Evolutionary conservation across 1,140 invertebrate species (phyloP), one percentile per base, ranked within the genome.

Genomic region (Chionoecetes opilio): DNA sequence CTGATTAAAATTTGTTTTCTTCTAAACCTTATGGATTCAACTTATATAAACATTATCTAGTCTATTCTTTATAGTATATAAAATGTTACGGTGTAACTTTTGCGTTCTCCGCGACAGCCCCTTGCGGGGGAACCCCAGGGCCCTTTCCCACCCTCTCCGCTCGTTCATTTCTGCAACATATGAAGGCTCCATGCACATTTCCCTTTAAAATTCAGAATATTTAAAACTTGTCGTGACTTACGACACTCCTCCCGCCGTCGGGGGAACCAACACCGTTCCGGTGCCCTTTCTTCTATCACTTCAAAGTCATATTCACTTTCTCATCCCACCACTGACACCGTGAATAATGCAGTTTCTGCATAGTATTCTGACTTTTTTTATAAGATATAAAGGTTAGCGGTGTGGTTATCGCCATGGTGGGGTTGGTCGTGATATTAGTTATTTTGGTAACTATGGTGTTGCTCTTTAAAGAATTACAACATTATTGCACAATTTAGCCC

Each of bases 151-250:
- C n/a, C n/a, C n/a, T n/a, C n/a, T n/a, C n/a, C n/a, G n/a, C n/a
- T n/a, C n/a, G n/a, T n/a, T n/a, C 26, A 5, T 75, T 26, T 17
- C 21, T 2, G 63, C 21, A 5, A 8, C 63, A 75, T 17, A 75
- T 75, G 63, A 75, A 75, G 63, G 63, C n/a, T 75, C 21, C n/a
- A 75, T 26, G n/a, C n/a, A n/a, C n/a, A n/a, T 5, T 75, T 26
- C 21, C n/a, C 63, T n/a, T n/a, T 75, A 75, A 17, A n/a, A n/a
- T 75, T 75, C 63, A n/a, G 63, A 75, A 75, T 75, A 75, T 75
- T 75, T 17, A 75, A 75, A 75, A 75, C 63, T 75, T 75, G 63
- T 26, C n/a, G 63, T 75, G 63, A 75, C n/a, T 75, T 75, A 75
- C 21, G 63, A 75, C 63, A n/a, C 63, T 75, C 26, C 21, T 21